Conservation (phyloP, 2,797 vertebrate genomes). For the Microchirus variegatus region DNA sequence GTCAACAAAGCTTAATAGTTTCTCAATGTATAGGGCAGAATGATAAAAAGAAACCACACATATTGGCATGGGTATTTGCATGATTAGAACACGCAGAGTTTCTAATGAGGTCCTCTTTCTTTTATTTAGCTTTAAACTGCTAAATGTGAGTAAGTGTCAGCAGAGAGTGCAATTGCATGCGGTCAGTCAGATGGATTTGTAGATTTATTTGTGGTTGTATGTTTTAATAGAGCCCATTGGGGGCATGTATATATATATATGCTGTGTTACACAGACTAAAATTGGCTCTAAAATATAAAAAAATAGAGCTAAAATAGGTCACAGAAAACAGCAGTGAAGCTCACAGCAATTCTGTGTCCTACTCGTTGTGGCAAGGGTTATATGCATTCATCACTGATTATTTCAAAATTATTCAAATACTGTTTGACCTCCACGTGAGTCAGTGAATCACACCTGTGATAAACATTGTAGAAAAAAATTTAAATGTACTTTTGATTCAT, state of each 20-base stretch:
- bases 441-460: conserved; percentile 21
- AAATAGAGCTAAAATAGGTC: conserved; percentile 49
- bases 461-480: conserved; percentile 35
- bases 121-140: conserved; percentile 7
- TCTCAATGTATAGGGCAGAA: neutral
- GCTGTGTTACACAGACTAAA: conserved; percentile 44
- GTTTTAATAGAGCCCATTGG: conserved; percentile 66
- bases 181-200: conserved; percentile 62
- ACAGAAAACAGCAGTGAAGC: conserved; percentile 17
- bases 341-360: conserved; percentile 15
- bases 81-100: neutral
- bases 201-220: conserved; percentile 51
- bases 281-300: conserved; percentile 55
- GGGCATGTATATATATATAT: conserved; percentile 36
- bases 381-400: conserved; percentile 20
- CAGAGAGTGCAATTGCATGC: conserved; percentile 31
- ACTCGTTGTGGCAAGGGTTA: conserved; percentile 16
- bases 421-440: conserved; percentile 33
- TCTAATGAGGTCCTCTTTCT: neutral
- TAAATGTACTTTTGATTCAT: conserved; percentile 27
- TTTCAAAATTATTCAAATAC: conserved; percentile 33
- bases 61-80: neutral
- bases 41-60: neutral
- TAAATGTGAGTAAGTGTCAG: conserved; percentile 25
- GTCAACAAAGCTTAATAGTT: neutral